Evolutionary conservation across 2,888 invertebrate genomes (phyloP), one percentile per base, ranked within the genome.

Genomic region (Patella pellucida): DNA sequence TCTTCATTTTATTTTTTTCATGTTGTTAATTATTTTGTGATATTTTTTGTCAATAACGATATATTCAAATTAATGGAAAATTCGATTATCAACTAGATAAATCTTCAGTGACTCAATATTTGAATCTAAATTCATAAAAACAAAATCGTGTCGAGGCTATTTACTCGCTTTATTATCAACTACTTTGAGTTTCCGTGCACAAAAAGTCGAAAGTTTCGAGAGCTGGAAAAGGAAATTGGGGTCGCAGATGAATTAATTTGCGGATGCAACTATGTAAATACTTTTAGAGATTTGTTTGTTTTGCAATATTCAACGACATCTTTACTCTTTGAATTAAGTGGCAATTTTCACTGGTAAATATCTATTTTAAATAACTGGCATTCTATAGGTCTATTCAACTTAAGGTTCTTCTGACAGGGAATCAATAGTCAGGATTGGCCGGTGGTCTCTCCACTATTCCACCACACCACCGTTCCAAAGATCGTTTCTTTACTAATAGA

Each of bases 211-310:
- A 62, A 62, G 62, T 62, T 62, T 62, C 23, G 62, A 23, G 62
- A 62, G 23, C 62, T 12, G 62, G 23, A 62, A 62, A 62, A 62
- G 62, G 62, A 62, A 62, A 62, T 62, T 62, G 62, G 11, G 19
- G 23, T 62, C 19, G 62, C 23, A 62, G 62, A 23, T 62, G 62
- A 62, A 62, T 62, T 62, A 62, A 62, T n/a, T 62, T 62, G 19
- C 23, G 62, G 62, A 23, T 62, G 23, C 12, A 62, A 62, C 62
- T 62, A 62, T 23, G 62, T 62, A 62, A 62, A 62, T 62, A 62
- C 62, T 62, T 62, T 62, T 62, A 62, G 62, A 23, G 23, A 23
- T 62, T 62, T 62, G 23, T 62, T 62, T 62, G 62, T 62, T 62
- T 23, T 62, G 23, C 19, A 19, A 62, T 62, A 62, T 62, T 62